phyloP scores from a whole-genome alignment of 2,888 invertebrate genomes.

The Portevinia maculata region DNA sequence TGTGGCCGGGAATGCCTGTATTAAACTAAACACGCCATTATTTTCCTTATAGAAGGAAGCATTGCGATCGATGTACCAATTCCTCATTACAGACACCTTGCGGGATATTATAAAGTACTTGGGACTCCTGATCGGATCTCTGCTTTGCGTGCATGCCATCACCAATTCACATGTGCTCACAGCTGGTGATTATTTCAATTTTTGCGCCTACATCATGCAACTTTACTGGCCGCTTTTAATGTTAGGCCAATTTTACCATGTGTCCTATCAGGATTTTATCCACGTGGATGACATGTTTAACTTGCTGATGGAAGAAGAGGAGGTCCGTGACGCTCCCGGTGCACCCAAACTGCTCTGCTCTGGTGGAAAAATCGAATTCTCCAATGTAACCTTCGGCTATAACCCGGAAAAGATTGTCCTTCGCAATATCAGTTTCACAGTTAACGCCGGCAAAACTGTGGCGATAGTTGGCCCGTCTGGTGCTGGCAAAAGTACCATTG shows the following conservation, averaged over 20 bases:
- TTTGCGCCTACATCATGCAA: constrained; percentile 96
- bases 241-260: constrained; percentile 99
- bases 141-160: constrained; percentile 95
- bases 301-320: constrained; percentile 92
- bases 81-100: constrained; percentile 94
- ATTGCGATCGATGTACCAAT: constrained; percentile 92
- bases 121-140: constrained; percentile 93
- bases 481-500: constrained; percentile 97
- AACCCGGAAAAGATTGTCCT: constrained; percentile 90
- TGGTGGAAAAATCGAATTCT: constrained; percentile 92
- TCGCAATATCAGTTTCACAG: constrained; percentile 90
- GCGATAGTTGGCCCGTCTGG: constrained; percentile 95
- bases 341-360: constrained; percentile 86
- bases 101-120: constrained; percentile 95
- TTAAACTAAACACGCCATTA: neutral
- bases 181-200: constrained; percentile 97
- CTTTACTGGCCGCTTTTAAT: constrained; percentile 98
- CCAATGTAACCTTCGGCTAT: constrained; percentile 95
- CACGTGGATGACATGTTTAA: constrained; percentile 99
- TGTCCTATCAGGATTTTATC: constrained; percentile 98
- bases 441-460: constrained; percentile 92
- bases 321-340: constrained; percentile 92
- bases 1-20: neutral
- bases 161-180: constrained; percentile 88
- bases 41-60: constrained; percentile 88